Conservation (phyloP, 2,113 vertebrate species). For the Rhadina sibilatrix region DNA sequence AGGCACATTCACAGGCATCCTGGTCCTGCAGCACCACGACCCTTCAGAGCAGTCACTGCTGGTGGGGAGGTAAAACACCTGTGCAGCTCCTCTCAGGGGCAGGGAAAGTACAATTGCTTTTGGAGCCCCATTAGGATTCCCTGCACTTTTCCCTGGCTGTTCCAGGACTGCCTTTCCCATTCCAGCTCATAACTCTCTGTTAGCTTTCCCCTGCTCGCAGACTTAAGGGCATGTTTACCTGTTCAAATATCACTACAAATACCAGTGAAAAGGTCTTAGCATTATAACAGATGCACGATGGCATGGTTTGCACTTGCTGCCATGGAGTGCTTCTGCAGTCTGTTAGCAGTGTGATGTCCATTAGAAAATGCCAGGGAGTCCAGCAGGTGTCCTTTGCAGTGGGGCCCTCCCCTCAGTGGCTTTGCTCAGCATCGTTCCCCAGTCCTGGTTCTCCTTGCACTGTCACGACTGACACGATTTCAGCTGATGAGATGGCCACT, state of each 20-base stretch:
- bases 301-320: constrained; percentile 17
- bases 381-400: not conserved
- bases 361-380: not conserved
- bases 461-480: not conserved
- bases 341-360: constrained; percentile 9
- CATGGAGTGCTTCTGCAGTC: constrained; percentile 10
- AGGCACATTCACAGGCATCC: not conserved
- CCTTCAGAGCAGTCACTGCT: not conserved
- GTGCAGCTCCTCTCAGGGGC: not conserved
- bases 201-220: not conserved
- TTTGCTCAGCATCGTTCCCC: not conserved
- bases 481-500: not conserved
- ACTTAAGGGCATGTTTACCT: constrained; percentile 52
- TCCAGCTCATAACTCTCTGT: not conserved
- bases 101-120: not conserved
- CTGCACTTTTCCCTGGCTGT: not conserved
- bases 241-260: constrained; percentile 52
- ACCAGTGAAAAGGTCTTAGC: constrained; percentile 53
- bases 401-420: not conserved
- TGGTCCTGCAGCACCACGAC: not conserved
- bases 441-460: not conserved
- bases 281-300: constrained; percentile 11
- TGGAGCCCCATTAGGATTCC: not conserved
- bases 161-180: not conserved
- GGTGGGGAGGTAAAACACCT: not conserved